phyloP scores from a whole-genome alignment of 2,797 vertebrate species.

The Columba guinea region DNA sequence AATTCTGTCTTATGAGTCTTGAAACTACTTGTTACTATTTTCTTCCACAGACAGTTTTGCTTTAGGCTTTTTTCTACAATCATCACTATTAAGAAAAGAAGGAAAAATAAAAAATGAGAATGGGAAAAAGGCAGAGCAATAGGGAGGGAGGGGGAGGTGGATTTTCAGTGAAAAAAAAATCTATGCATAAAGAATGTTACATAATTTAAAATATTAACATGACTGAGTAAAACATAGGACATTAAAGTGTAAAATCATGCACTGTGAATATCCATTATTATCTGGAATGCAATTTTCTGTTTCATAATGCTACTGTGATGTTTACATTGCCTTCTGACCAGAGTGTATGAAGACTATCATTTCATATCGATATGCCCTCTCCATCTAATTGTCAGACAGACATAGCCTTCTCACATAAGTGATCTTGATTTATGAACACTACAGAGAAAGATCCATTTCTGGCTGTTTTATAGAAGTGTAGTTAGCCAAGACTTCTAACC shows the following conservation, averaged over 20 bases:
- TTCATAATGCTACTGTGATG: conserved; percentile 16
- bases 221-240: neutral
- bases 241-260: conserved; percentile 31
- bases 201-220: conserved; percentile 64
- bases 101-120: neutral
- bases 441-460: neutral
- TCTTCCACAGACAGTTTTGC: neutral
- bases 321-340: conserved; percentile 55
- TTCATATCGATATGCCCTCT: conserved; percentile 31
- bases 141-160: neutral
- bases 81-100: neutral
- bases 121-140: neutral
- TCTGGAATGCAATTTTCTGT: conserved; percentile 36
- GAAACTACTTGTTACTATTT: conserved; percentile 9
- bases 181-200: conserved; percentile 13
- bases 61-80: neutral
- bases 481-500: neutral
- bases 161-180: conserved; percentile 11
- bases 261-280: conserved; percentile 25
- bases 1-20: conserved; percentile 36
- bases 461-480: neutral
- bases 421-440: conserved; percentile 61
- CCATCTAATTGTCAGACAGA: conserved; percentile 41
- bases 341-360: conserved; percentile 9
- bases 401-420: conserved; percentile 21